Conservation (phyloP, 1,140 invertebrate species). For the Rhizoglyphus robini region DNA sequence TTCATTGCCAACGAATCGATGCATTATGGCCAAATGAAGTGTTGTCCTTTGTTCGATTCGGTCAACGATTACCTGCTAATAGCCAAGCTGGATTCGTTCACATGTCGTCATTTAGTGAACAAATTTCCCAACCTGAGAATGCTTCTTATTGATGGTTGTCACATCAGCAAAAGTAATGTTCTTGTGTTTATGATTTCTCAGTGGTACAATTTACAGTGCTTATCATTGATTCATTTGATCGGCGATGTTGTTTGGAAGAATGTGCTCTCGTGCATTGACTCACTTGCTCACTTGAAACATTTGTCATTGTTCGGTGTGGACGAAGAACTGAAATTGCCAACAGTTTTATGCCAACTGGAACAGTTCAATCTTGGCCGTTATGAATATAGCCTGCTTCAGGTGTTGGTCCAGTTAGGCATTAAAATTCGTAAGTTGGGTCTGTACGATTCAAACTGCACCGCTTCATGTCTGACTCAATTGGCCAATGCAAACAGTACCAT, state of each 20-base stretch:
- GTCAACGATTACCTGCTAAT: not conserved
- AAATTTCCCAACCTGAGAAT: slow-evolving; percentile 8
- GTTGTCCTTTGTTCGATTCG: not conserved
- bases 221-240: not conserved
- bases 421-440: not conserved
- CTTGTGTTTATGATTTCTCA: not conserved
- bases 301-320: not conserved
- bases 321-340: not conserved
- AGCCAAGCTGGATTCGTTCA: not conserved
- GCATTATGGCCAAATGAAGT: not conserved
- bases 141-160: not conserved
- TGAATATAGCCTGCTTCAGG: not conserved
- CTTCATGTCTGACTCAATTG: not conserved
- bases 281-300: not conserved
- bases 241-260: not conserved
- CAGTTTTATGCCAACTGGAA: not conserved
- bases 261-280: not conserved
- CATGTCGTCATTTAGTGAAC: not conserved
- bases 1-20: not conserved
- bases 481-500: not conserved
- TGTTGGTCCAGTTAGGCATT: not conserved
- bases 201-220: not conserved
- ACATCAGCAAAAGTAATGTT: not conserved
- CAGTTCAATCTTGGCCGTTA: not conserved
- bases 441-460: not conserved